Evolutionary conservation across 2,888 invertebrate species (phyloP).

Genomic region (Epinotia bilunana): DNA sequence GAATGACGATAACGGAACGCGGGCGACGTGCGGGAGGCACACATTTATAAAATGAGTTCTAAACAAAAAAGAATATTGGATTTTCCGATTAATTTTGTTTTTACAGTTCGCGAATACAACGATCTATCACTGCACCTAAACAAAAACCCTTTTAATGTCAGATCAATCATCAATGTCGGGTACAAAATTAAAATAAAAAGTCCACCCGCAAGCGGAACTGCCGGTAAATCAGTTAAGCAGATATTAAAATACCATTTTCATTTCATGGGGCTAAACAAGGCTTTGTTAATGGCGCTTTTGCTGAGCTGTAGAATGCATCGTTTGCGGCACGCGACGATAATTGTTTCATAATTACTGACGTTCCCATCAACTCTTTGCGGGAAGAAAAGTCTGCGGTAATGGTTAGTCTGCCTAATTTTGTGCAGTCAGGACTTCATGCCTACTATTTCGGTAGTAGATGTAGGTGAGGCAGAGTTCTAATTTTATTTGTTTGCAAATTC

Average conservation of each 20-base stretch:
- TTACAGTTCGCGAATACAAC: no score
- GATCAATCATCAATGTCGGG: slow-evolving; percentile 10
- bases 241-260: slow-evolving; percentile 45
- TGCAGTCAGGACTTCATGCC: neutral
- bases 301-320: slow-evolving; percentile 50
- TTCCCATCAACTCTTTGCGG: slow-evolving; percentile 19
- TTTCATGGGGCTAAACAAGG: slow-evolving; percentile 43
- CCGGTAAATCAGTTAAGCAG: slow-evolving; percentile 21
- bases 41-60: no score
- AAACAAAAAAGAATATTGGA: no score
- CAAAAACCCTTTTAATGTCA: neutral
- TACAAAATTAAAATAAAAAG: slow-evolving; percentile 22
- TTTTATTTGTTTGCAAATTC: no score
- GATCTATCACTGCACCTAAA: neutral
- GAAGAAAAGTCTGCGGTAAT: neutral
- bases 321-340: slow-evolving; percentile 58
- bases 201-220: slow-evolving; percentile 4
- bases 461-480: no score
- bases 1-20: no score
- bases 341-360: slow-evolving; percentile 60
- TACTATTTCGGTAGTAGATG: neutral
- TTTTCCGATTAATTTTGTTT: no score
- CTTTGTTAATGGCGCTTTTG: slow-evolving; percentile 50
- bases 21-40: no score
- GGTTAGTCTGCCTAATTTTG: slow-evolving; percentile 6